These are phyloP conservation scores for Podarcis raffonei DNA, from an alignment of 2,113 vertebrate species.

Conservation along the genomic window DNA sequence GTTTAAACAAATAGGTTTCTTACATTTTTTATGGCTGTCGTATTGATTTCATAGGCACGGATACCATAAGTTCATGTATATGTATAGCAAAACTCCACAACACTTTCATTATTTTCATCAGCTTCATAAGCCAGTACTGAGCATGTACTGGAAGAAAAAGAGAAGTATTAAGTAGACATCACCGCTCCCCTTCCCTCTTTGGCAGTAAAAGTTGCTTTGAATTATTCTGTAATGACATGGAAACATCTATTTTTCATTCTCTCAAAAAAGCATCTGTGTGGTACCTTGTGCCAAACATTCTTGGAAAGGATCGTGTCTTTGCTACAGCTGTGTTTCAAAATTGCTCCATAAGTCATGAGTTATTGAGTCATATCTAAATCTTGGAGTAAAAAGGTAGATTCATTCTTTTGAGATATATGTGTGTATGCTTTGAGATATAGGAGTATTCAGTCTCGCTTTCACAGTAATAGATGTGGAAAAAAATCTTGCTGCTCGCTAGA, in stretches of 20 bases:
- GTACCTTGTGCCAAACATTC: conserved; percentile 42
- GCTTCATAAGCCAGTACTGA: conserved; percentile 57
- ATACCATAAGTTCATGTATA: conserved; percentile 41
- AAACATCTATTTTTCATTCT: conserved; percentile 51
- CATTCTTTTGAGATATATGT: conserved; percentile 53
- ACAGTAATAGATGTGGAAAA: conserved; percentile 31
- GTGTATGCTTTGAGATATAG: conserved; percentile 41
- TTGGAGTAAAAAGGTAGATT: conserved; percentile 61
- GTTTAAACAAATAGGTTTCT: conserved; percentile 52
- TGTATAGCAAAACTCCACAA: conserved; percentile 47
- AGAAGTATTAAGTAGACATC: conserved; percentile 29
- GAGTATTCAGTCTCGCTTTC: conserved; percentile 45
- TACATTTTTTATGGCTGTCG: conserved; percentile 49
- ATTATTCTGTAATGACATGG: conserved; percentile 1
- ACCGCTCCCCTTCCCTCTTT: conserved; percentile 19
- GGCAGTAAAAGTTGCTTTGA: conserved; percentile 45
- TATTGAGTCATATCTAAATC: conserved; percentile 47
- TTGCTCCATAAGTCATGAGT: conserved; percentile 61
- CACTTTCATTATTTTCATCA: conserved; percentile 33
- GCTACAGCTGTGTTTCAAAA: conserved; percentile 55
- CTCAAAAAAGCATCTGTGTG: conserved; percentile 29
- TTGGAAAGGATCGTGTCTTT: conserved; percentile 31
- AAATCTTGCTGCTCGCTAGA: conserved; percentile 45
- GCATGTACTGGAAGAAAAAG: conserved; percentile 44
- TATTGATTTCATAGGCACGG: conserved; percentile 42